Base-by-base conservation (phyloP, 2,888 invertebrate genomes). In the Tubulanus polymorphus region DNA sequence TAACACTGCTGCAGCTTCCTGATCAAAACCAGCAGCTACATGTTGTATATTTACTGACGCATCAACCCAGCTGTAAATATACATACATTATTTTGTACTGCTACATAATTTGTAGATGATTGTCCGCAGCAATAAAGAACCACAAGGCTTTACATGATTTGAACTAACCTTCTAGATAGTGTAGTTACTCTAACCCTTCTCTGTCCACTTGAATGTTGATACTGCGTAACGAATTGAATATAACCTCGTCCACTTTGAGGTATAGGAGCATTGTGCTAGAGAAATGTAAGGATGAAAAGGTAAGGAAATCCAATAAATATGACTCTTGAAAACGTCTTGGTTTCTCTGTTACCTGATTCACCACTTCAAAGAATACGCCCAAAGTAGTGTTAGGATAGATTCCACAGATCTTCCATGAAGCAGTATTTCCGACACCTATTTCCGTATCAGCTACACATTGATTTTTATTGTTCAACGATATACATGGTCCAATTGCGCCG, bases 371-470 rank as follows among this genome's bases (percentile, higher is more conserved):
- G 83, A 96, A 94, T 67, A 96, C 84, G 3, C 90, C 92, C 74
- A 93, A 87, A 0, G 97, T 96, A 18, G 92, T 89, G 72, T 90
- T 91, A 0, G 97, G 95, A 45, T 87, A 90, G 26, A 99, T 83
- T 0, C 93, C 89, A 80, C 97, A 96, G 82, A 99, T 87, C 81
- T 97, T 97, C 99, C 99, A 99, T 74, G 96, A 94, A 58, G 91
- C 90, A 0, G 99, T 99, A 67, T 92, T 93, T 30, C 96, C 97
- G 82, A 97, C 88, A 54, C 99, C 99, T 69, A 97, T 90, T 82
- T 99, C 99, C 62, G 91, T 91, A 76, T 99, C 99, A 0, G 95
- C 91, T 51, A 99, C 95, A 69, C 88, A 87, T 0, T 91, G 86
- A 48, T 91, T 91, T 78, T 96, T 96, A 60, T 91, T 88, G 72